Percentiles rank a stretch among this genome's conserved stretches.
Evolutionary conservation across 1,140 invertebrate species (phyloP).

Genomic region (Monomorium pharaonis): DNA sequence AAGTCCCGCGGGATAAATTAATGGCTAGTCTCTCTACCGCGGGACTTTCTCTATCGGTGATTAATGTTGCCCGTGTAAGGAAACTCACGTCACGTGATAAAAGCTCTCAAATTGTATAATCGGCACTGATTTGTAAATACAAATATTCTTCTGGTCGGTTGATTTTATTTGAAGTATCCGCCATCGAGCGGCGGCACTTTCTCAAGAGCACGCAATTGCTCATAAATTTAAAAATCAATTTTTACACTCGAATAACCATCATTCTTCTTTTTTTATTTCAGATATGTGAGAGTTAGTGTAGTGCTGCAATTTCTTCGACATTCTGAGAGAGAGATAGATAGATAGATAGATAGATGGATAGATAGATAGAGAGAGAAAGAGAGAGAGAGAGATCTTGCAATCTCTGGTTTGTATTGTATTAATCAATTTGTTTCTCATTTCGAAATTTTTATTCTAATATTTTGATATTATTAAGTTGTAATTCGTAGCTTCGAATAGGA

Average conservation of each 20-base stretch:
- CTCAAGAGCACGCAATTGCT: not conserved
- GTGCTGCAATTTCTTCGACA: not conserved
- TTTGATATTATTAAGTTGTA: not conserved
- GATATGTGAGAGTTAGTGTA: not conserved
- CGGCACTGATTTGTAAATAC: not conserved
- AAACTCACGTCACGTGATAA: not conserved
- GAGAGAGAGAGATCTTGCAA: not conserved
- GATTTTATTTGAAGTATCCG: not conserved
- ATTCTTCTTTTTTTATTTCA: not conserved
- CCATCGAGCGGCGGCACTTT: not conserved
- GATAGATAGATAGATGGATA: too few species aligned
- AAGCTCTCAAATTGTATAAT: not conserved
- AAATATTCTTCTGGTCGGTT: not conserved
- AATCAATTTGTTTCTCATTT: not conserved
- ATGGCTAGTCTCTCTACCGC: not conserved
- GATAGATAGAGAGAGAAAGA: too few species aligned
- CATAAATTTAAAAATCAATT: not conserved
- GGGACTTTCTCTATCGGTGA: not conserved
- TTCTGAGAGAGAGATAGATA: not conserved
- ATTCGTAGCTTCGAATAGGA: not conserved
- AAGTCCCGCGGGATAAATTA: constrained; percentile 35
- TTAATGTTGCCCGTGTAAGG: constrained; percentile 20
- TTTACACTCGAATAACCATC: not conserved
- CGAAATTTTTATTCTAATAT: not conserved
- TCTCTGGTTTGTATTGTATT: not conserved